Conservation (phyloP, 2,113 vertebrate species). For the Dissostichus mawsoni region DNA sequence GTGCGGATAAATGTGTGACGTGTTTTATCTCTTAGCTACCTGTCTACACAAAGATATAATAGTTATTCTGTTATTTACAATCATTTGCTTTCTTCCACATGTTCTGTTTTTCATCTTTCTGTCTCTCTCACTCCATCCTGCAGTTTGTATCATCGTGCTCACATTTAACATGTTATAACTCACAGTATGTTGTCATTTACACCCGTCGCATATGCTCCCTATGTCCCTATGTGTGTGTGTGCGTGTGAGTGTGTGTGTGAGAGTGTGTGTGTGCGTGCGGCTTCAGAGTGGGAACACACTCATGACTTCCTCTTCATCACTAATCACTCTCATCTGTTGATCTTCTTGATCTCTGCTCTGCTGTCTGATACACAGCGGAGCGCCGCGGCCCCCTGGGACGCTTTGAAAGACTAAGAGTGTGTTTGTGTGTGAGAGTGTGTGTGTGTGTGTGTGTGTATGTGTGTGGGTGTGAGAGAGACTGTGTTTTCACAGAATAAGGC, state of each 20-base stretch:
- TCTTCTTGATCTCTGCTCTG: constrained; percentile 81
- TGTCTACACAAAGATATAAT: not conserved
- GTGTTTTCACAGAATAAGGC: constrained; percentile 10
- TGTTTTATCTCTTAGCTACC: not conserved
- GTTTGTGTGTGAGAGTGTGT: constrained; percentile 2
- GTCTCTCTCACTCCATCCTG: not conserved
- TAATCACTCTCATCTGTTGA: constrained; percentile 93
- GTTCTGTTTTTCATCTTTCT: not conserved
- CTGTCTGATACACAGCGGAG: constrained; percentile 76
- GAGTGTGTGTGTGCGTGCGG: constrained; percentile 26
- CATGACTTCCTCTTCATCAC: constrained; percentile 94
- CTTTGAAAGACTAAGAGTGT: constrained; percentile 11
- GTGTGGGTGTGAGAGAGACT: constrained; percentile 9
- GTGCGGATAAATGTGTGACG: not conserved
- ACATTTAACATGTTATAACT: not conserved
- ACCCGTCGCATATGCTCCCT: constrained; percentile 19
- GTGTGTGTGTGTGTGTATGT: constrained; percentile 22
- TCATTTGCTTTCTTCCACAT: not conserved
- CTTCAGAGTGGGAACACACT: constrained; percentile 80
- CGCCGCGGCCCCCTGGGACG: constrained; percentile 34
- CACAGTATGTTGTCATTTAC: constrained; percentile 22
- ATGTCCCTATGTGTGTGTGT: not conserved
- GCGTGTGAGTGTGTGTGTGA: constrained; percentile 50
- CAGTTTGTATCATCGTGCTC: not conserved
- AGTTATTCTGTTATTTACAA: not conserved